Evolutionary conservation across 2,797 vertebrate genomes (phyloP), one percentile per base, ranked within the genome.

Genomic region (Spea hammondii): DNA sequence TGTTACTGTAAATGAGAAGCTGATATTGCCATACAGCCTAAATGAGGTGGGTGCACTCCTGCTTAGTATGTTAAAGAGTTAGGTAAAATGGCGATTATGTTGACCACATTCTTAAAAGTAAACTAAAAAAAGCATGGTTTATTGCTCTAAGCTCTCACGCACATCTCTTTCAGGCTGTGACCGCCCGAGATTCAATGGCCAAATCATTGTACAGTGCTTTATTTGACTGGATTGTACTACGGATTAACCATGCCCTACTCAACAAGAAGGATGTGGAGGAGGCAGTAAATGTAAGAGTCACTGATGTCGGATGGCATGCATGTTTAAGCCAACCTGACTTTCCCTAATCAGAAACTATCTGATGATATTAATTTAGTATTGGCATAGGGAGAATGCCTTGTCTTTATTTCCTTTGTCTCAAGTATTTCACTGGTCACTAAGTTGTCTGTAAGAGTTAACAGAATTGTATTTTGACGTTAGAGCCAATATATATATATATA

Each of bases 151-250:
- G 51, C 51, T 53, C 6, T 45, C 17, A 1, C 47, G 3, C 60
- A 10, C 12, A n/a, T 83, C 64, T 67, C 79, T 78, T 80, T 14
- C 67, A 99, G 98, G 97, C 96, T 62, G 76, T 90, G 65, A 90
- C 91, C 0, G 90, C 92, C 7, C 92, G 97, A 0, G 96, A 99
- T 88, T 99, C 97, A 17, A 96, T 99, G 97, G 97, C 98, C 51
- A 97, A 95, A 88, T 97, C 94, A 54, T 85, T 99, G 57, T 99
- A 99, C 88, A 89, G 94, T 0, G 94, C 95, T 14, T 90, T 99
- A 75, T 99, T 99, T 65, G 97, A 99, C 60, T 99, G 97, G 97
- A 97, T 99, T 5, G 88, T 97, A 78, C 91, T 99, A 74, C 91
- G 96, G 70, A 96, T 99, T 86, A 99, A 99, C 88, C 97, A 98